Evolutionary conservation across 2,888 invertebrate species (phyloP).

Genomic region (Synanthedon myopaeformis): DNA sequence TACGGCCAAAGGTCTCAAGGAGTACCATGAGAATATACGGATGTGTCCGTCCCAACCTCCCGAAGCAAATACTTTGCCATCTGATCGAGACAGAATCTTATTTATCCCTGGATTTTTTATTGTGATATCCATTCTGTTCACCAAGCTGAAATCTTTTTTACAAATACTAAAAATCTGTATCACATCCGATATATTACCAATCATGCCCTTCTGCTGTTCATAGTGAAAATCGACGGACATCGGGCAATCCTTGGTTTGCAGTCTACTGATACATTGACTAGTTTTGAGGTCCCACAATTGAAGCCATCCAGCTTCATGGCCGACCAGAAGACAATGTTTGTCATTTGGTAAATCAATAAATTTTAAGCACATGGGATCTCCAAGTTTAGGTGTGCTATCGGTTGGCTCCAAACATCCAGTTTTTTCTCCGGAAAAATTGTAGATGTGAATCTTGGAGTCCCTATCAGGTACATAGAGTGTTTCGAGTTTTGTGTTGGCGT

Average conservation of each 20-base stretch:
- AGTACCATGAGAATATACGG: constrained; percentile 83
- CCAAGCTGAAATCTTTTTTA: constrained; percentile 64
- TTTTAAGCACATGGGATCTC: constrained; percentile 75
- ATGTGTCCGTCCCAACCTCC: constrained; percentile 84
- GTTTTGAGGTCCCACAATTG: constrained; percentile 78
- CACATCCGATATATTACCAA: constrained; percentile 74
- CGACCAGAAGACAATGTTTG: constrained; percentile 71
- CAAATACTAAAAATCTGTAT: constrained; percentile 73
- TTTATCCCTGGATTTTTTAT: constrained; percentile 83
- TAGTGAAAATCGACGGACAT: constrained; percentile 80
- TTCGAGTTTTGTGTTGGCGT: constrained; percentile 70
- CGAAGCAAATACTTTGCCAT: constrained; percentile 78
- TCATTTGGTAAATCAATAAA: constrained; percentile 60
- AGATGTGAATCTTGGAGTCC: constrained; percentile 65
- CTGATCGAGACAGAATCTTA: constrained; percentile 74
- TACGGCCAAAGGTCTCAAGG: constrained; percentile 77
- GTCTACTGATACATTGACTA: constrained; percentile 66
- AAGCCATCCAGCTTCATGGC: constrained; percentile 81
- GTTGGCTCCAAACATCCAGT: constrained; percentile 47
- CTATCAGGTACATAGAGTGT: constrained; percentile 76
- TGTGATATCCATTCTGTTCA: constrained; percentile 70
- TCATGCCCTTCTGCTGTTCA: constrained; percentile 74
- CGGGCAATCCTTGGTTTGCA: constrained; percentile 74
- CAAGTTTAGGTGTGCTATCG: constrained; percentile 51
- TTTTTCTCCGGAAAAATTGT: constrained; percentile 61